Evolutionary conservation across 2,888 invertebrate genomes (phyloP), one percentile per base, ranked within the genome.

Genomic region (Mythimna vitellina): DNA sequence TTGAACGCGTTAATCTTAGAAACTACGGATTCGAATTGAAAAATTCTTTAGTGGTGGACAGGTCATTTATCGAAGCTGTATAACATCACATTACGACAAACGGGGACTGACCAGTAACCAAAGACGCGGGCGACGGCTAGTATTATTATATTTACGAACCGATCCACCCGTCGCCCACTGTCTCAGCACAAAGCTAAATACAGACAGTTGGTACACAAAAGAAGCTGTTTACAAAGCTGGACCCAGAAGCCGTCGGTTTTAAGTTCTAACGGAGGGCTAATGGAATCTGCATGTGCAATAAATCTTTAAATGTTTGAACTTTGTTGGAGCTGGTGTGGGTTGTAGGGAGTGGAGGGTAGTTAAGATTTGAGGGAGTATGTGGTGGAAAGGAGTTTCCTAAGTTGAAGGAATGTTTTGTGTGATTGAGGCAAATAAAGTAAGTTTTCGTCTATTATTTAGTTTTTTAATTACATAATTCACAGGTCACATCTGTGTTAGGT

Each of bases 181-280:
- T 83, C 83, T 87, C 79, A 89, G 85, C 78, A 80, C 81, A 86
- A 90, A 86, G 77, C 87, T 87, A 92, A 92, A 92, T 87, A 90
- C 84, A 90, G 92, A 90, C 92, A 81, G 89, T 83, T 82, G 65
- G 86, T 85, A 91, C 90, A 91, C 91, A 85, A 74, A 76, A 76
- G 73, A 78, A 61, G 76, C 73, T 90, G 89, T 92, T 90, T 92
- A 72, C 83, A 63, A 71, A 81, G 64, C 61, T 83, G 78, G 78
- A 87, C 87, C 86, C 85, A 63, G 73, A 74, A 86, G 87, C 87
- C 76, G 68, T 67, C 65, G 66, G 72, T 56, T 42, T 63, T 61
- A 65, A 76, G 82, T 83, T 83, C 71, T 75, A 77, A 74, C 46
- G 56, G 29, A 32, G 20, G 29, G 38, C 70, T 81, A 81, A 81